A percentile compares a stretch with the other conserved stretches of the same genome.
These are phyloP conservation scores for Cephalopholis sonnerati DNA, from an alignment of 2,113 vertebrate genomes.

Conservation along the genomic window DNA sequence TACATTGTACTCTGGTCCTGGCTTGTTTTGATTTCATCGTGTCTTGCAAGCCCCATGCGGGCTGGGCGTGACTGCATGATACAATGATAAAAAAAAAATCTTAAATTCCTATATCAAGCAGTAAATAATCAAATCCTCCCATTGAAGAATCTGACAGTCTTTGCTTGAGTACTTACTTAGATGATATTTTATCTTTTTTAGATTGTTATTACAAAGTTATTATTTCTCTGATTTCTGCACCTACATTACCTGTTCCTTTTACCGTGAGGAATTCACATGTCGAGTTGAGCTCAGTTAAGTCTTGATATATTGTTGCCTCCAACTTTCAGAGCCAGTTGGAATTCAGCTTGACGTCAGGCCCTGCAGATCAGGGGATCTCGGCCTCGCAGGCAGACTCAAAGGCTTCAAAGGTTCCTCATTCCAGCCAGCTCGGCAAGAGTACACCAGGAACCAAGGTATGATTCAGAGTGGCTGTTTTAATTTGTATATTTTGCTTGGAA, in stretches of 20 bases:
- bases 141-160: too few relatives aligned
- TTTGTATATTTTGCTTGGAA: not conserved
- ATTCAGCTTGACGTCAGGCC: conserved; percentile 88
- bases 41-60: too few relatives aligned
- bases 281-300: not conserved
- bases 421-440: conserved; percentile 81
- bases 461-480: not conserved
- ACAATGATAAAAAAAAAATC: too few relatives aligned
- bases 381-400: conserved; percentile 84
- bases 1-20: too few relatives aligned
- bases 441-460: conserved; percentile 82
- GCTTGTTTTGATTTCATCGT: too few relatives aligned
- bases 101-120: too few relatives aligned
- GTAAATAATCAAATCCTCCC: too few relatives aligned
- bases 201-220: too few relatives aligned
- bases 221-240: not conserved
- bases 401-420: conserved; percentile 73
- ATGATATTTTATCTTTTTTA: too few relatives aligned
- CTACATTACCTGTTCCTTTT: not conserved
- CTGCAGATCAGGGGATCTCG: conserved; percentile 83
- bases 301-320: not conserved
- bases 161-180: too few relatives aligned
- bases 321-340: conserved; percentile 94
- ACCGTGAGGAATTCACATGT: not conserved
- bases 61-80: too few relatives aligned